These are phyloP conservation scores for Daptonema setosum DNA, from an alignment of 2,888 invertebrate species.

Conservation along the genomic window DNA sequence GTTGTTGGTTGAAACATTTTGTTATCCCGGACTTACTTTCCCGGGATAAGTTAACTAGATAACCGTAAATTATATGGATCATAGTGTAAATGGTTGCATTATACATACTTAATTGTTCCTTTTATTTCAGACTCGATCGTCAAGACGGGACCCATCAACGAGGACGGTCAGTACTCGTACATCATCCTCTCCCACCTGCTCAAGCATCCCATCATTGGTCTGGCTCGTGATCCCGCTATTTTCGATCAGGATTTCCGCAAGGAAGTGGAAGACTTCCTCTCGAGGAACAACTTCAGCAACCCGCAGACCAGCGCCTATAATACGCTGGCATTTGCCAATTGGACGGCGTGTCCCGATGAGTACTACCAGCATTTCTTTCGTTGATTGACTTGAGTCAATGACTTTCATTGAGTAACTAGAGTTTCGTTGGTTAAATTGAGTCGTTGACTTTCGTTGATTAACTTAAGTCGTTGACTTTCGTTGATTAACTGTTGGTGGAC, in stretches of 20 bases:
- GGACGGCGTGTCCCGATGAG: background rate
- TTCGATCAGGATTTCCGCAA: conserved; percentile 14
- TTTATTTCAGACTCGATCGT: conserved; percentile 6
- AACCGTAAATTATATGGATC: too few relatives aligned
- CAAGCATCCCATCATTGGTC: conserved; percentile 23
- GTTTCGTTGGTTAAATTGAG: too few relatives aligned
- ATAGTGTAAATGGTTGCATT: too few relatives aligned
- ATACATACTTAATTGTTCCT: too few relatives aligned
- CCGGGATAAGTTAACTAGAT: too few relatives aligned
- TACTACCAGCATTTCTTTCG: too few relatives aligned
- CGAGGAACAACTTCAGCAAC: conserved; percentile 1
- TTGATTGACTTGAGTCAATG: too few relatives aligned
- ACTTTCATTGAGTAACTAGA: too few relatives aligned
- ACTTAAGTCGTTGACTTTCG: too few relatives aligned
- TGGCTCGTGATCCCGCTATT: conserved; percentile 14
- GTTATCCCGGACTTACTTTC: too few relatives aligned
- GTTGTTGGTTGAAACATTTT: conserved; percentile 15
- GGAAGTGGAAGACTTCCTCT: conserved; percentile 10
- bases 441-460: too few relatives aligned
- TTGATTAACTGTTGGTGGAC: too few relatives aligned
- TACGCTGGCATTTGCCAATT: conserved; percentile 1
- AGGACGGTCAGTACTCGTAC: conserved; percentile 17
- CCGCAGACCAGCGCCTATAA: background rate
- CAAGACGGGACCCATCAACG: conserved; percentile 10
- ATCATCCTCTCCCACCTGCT: conserved; percentile 20